These are phyloP conservation scores for Psix sp. DNA, from an alignment of 1,140 invertebrate species.

Conservation along the genomic window DNA sequence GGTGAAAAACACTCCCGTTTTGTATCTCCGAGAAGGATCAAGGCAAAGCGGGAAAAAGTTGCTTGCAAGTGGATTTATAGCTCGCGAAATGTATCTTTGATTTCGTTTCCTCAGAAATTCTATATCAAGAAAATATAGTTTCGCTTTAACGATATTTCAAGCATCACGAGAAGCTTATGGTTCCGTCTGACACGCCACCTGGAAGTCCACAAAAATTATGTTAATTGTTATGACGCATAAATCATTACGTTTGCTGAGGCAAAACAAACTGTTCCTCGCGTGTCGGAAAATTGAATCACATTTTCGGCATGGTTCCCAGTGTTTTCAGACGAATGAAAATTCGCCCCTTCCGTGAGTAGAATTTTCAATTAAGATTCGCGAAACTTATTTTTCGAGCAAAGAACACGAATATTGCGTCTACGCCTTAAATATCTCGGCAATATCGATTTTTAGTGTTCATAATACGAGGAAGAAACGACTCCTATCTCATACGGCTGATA, in stretches of 20 bases:
- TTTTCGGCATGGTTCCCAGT: too few species aligned
- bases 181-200: conserved; percentile 4
- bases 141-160: conserved; percentile 35
- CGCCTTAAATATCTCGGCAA: conserved; percentile 14
- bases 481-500: conserved; percentile 27
- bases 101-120: conserved; percentile 30
- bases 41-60: conserved; percentile 22
- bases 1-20: conserved; percentile 24
- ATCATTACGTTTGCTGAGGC: background rate
- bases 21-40: conserved; percentile 18
- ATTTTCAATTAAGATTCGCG: conserved; percentile 16
- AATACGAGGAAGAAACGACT: conserved; percentile 30
- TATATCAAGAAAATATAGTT: conserved; percentile 37
- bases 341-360: background rate
- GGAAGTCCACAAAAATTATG: conserved; percentile 22
- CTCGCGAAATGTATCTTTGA: conserved; percentile 47
- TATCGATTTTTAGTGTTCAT: conserved; percentile 40
- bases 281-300: too few species aligned
- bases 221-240: conserved; percentile 8
- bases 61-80: conserved; percentile 24
- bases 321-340: too few species aligned
- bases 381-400: conserved; percentile 14
- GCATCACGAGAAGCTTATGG: conserved; percentile 25
- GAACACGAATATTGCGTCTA: conserved; percentile 12
- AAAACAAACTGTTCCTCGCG: background rate